phyloP scores from a whole-genome alignment of 2,113 vertebrate species.

The Acrocephalus kingi region DNA sequence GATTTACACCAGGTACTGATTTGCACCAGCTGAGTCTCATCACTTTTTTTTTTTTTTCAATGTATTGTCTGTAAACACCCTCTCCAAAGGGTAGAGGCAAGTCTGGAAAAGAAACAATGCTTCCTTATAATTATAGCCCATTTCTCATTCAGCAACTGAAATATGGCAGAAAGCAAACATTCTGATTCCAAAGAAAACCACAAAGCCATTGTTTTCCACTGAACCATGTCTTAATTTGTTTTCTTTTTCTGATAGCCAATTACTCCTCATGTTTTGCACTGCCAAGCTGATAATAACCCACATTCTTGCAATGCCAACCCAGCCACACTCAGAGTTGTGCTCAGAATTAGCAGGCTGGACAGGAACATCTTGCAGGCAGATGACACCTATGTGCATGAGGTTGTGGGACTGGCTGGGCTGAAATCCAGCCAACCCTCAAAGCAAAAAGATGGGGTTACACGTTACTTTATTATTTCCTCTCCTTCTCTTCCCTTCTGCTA shows the following conservation, averaged over 20 bases:
- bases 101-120: neutral
- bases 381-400: neutral
- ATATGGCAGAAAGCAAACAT: constrained; percentile 5
- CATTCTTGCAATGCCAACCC: neutral
- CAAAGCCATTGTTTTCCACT: constrained; percentile 20
- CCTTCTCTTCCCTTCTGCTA: neutral
- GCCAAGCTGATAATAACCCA: neutral
- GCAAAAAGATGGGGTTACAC: neutral
- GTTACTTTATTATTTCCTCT: neutral
- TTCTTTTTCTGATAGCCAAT: constrained; percentile 20
- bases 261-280: neutral
- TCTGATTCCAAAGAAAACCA: constrained; percentile 10
- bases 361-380: neutral
- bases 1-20: neutral
- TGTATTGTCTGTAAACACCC: neutral
- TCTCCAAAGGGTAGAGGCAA: neutral
- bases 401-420: neutral
- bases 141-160: constrained; percentile 16
- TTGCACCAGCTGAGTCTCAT: neutral
- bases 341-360: neutral
- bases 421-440: neutral
- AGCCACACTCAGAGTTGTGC: neutral
- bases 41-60: neutral
- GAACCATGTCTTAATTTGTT: constrained; percentile 27
- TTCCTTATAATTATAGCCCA: constrained; percentile 5